These are phyloP conservation scores for Morpho deidamia DNA, from an alignment of 2,888 invertebrate species.

Conservation along the genomic window DNA sequence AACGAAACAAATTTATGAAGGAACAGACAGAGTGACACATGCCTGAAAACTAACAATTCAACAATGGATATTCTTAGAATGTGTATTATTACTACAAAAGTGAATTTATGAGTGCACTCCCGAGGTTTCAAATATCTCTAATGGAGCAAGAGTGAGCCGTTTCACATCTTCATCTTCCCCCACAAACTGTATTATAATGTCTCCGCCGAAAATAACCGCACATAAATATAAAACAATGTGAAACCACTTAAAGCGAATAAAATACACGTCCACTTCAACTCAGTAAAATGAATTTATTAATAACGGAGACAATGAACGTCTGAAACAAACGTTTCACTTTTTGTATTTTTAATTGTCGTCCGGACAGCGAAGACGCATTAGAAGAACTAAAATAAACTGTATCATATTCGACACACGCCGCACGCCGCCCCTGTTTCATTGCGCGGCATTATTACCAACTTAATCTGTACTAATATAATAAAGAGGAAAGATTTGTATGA, in stretches of 20 bases:
- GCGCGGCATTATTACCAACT: slow-evolving; percentile 9
- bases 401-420: slow-evolving; percentile 65
- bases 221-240: slow-evolving; percentile 79
- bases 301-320: slow-evolving; percentile 78
- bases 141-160: slow-evolving; percentile 75
- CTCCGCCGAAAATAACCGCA: slow-evolving; percentile 74
- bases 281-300: slow-evolving; percentile 79
- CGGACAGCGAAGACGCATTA: slow-evolving; percentile 73
- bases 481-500: no score
- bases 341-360: slow-evolving; percentile 78
- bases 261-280: slow-evolving; percentile 76
- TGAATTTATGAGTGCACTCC: slow-evolving; percentile 76
- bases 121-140: slow-evolving; percentile 76
- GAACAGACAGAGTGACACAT: slow-evolving; percentile 1
- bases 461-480: slow-evolving; percentile 8
- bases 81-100: slow-evolving; percentile 67
- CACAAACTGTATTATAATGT: slow-evolving; percentile 78
- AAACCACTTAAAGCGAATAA: slow-evolving; percentile 79
- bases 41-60: slow-evolving; percentile 7
- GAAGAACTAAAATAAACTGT: slow-evolving; percentile 74
- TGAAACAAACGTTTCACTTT: slow-evolving; percentile 75
- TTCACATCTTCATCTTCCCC: slow-evolving; percentile 75
- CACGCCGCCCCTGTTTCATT: slow-evolving; percentile 17
- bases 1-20: background rate
- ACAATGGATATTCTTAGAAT: slow-evolving; percentile 53